A percentile compares a stretch with the other conserved stretches of the same genome.
Evolutionary conservation across 2,888 invertebrate genomes (phyloP).

Genomic region (Ctenicera cuprea): DNA sequence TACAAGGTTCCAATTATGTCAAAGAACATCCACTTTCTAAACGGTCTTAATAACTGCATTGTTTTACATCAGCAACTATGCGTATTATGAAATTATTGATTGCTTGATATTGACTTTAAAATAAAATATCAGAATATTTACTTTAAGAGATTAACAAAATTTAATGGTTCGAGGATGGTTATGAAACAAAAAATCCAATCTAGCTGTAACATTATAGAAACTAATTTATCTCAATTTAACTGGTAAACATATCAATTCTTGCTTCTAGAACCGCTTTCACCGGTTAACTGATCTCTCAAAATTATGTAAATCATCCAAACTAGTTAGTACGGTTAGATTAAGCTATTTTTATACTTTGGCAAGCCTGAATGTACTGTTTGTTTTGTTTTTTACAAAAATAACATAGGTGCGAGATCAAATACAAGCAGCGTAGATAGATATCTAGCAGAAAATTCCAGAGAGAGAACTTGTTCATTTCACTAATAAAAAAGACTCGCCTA

Average conservation of each 20-base stretch:
- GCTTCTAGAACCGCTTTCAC: background rate
- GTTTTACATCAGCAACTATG: background rate
- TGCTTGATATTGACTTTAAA: too few relatives aligned
- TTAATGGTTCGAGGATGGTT: too few relatives aligned
- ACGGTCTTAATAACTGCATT: background rate
- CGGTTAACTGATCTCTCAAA: conserved; percentile 23
- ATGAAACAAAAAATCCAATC: background rate
- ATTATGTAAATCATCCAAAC: conserved; percentile 22
- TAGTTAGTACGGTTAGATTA: conserved; percentile 11
- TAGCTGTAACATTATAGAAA: background rate
- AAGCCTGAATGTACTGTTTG: background rate
- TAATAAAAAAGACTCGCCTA: too few relatives aligned
- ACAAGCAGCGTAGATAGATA: too few relatives aligned
- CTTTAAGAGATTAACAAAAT: too few relatives aligned
- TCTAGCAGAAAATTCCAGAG: too few relatives aligned
- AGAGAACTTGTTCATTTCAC: too few relatives aligned
- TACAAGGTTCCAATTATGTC: background rate
- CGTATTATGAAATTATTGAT: too few relatives aligned
- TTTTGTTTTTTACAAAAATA: background rate
- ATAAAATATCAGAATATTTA: too few relatives aligned
- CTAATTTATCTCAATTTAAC: background rate
- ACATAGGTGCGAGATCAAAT: background rate
- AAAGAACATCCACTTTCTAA: conserved; percentile 1
- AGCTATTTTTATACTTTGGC: background rate
- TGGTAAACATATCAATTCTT: background rate